Evolutionary conservation across 2,888 invertebrate species (phyloP).

Genomic region (Oscheius sp.): DNA sequence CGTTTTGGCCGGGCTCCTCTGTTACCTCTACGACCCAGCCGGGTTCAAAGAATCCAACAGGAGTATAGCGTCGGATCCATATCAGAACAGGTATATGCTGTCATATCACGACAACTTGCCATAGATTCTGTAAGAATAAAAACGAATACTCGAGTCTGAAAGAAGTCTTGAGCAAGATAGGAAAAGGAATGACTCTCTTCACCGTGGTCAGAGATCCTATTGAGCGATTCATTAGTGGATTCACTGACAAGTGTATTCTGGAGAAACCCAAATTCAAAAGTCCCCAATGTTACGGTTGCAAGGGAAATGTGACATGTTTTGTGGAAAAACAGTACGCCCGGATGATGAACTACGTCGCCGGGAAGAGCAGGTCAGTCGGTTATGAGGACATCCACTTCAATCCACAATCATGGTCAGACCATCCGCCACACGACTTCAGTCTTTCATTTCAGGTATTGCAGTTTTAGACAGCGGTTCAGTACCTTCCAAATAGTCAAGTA

Average conservation of each 20-base stretch:
- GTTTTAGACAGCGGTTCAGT: background rate
- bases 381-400: constrained; percentile 33
- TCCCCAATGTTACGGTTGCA: constrained; percentile 52
- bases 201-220: constrained; percentile 59
- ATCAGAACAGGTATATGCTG: constrained; percentile 3
- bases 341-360: constrained; percentile 39
- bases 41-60: constrained; percentile 46
- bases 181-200: constrained; percentile 14
- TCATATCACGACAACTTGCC: background rate
- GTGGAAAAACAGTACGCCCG: constrained; percentile 50
- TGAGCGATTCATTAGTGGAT: constrained; percentile 58
- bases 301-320: constrained; percentile 58
- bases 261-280: background rate
- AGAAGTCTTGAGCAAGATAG: background rate
- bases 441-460: constrained; percentile 18
- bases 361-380: constrained; percentile 19
- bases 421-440: background rate
- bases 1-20: constrained; percentile 55
- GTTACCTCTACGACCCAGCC: constrained; percentile 47
- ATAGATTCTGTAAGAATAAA: constrained; percentile 22
- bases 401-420: constrained; percentile 25
- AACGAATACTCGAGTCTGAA: constrained; percentile 14
- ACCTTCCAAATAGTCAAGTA: constrained; percentile 16
- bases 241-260: constrained; percentile 56
- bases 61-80: constrained; percentile 33